These are phyloP conservation scores for Maniola hyperantus DNA, from an alignment of 2,888 invertebrate species.

Conservation along the genomic window DNA sequence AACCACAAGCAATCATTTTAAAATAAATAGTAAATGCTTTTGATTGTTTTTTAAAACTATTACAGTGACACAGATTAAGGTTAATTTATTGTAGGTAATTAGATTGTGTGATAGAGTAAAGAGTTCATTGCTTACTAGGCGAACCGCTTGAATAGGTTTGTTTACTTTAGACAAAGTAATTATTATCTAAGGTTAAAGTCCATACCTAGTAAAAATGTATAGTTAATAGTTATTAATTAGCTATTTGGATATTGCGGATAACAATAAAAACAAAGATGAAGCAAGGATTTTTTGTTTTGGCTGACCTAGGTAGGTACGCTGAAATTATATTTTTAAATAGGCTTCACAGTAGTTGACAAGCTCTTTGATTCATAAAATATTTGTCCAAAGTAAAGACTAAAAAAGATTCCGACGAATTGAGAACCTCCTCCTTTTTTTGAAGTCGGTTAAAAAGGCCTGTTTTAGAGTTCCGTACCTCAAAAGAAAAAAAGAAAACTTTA, in stretches of 20 bases:
- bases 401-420: too few relatives aligned
- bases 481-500: too few relatives aligned
- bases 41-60: background rate
- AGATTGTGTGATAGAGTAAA: slow-evolving; percentile 3
- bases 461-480: too few relatives aligned
- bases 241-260: background rate
- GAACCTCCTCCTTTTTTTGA: too few relatives aligned
- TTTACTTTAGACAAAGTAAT: slow-evolving; percentile 26
- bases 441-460: too few relatives aligned
- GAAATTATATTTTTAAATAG: background rate
- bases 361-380: too few relatives aligned
- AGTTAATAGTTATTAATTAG: background rate
- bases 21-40: background rate
- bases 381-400: too few relatives aligned
- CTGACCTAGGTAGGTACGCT: background rate
- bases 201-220: slow-evolving; percentile 18
- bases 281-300: background rate
- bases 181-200: slow-evolving; percentile 36
- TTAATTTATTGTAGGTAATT: background rate
- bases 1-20: background rate
- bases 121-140: slow-evolving; percentile 10
- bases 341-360: too few relatives aligned
- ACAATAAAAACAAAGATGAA: background rate
- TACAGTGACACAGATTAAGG: background rate
- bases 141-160: slow-evolving; percentile 22